Base-by-base conservation (phyloP, 2,797 vertebrate species). In the Pterois miles region DNA sequence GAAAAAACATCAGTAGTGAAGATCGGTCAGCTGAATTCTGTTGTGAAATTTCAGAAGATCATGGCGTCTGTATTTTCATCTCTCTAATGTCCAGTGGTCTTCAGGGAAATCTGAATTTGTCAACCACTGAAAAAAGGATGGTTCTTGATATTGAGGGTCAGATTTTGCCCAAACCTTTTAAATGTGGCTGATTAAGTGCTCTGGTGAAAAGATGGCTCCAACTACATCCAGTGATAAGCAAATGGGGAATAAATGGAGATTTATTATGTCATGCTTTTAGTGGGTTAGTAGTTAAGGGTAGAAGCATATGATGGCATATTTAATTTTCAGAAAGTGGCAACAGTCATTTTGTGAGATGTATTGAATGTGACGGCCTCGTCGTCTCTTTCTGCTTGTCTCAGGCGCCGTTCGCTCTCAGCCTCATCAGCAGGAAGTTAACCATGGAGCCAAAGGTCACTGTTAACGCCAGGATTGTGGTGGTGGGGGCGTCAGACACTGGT, bases 401-500 rank as follows among this genome's bases (percentile, higher is more conserved):
- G 98, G 16, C 71, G 4, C 89, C 85, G 5, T 99, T 96, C 65
- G 95, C 97, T 18, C 91, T 99, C 87, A 94, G 96, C 90, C 96
- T 98, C 86, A 94, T 96, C 76, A 98, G 97, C 91, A 95, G 96
- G 72, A 99, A 97, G 84, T 90, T 99, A 71, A 95, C 95, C 0
- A 76, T 99, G 94, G 96, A 97, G 87, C 95, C 96, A 0, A 98
- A 97, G 93, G 87, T 95, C 20, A 93, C 89, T 29, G 18, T 99
- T 58, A 99, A 97, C 75, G 91, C 92, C 86, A 94, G 96, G 91
- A 95, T 99, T 3, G 97, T 98, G 79, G 96, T 99, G 62, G 96
- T 99, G 52, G 98, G 98, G 20, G 97, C 98, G 1, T 99, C 98
- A 0, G 96, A 95, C 79, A 96, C 97, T 1, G 97, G 95, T 25